phyloP scores from a whole-genome alignment of 2,888 invertebrate genomes.

The Xestia sexstrigata region DNA sequence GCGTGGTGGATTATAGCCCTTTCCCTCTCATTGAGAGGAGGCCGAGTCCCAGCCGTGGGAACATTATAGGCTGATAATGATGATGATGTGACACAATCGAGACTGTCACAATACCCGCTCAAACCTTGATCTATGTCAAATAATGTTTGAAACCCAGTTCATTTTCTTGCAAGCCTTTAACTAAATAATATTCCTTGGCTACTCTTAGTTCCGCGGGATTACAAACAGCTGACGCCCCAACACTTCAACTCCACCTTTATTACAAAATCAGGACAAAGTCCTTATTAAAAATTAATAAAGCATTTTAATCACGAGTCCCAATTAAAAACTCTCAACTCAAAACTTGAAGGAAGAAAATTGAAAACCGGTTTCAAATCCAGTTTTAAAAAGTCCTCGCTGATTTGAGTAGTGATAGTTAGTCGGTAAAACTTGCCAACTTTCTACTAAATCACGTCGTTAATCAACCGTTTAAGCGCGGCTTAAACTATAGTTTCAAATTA shows the following conservation, averaged over 20 bases:
- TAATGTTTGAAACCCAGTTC: background rate
- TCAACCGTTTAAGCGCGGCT: constrained; percentile 81
- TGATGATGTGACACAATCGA: too few species aligned
- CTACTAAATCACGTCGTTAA: constrained; percentile 78
- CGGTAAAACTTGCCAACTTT: constrained; percentile 72
- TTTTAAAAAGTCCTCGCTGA: constrained; percentile 57
- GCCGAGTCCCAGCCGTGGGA: too few species aligned
- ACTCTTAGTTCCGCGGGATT: constrained; percentile 8
- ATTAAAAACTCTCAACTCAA: constrained; percentile 60
- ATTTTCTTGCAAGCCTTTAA: background rate
- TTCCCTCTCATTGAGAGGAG: too few species aligned
- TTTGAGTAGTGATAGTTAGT: constrained; percentile 68
- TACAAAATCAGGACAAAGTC: constrained; percentile 39
- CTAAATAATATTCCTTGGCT: constrained; percentile 2
- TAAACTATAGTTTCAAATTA: constrained; percentile 81
- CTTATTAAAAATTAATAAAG: constrained; percentile 59
- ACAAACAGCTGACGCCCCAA: constrained; percentile 37
- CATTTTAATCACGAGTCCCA: constrained; percentile 48
- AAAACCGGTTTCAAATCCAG: constrained; percentile 51
- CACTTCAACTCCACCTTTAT: constrained; percentile 46
- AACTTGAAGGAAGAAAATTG: constrained; percentile 58
- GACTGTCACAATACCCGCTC: background rate
- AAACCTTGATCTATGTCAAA: background rate
- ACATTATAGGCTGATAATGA: too few species aligned
- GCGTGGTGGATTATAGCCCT: too few species aligned